Conservation (phyloP, 2,113 vertebrate genomes). For the Sterna hirundo region DNA sequence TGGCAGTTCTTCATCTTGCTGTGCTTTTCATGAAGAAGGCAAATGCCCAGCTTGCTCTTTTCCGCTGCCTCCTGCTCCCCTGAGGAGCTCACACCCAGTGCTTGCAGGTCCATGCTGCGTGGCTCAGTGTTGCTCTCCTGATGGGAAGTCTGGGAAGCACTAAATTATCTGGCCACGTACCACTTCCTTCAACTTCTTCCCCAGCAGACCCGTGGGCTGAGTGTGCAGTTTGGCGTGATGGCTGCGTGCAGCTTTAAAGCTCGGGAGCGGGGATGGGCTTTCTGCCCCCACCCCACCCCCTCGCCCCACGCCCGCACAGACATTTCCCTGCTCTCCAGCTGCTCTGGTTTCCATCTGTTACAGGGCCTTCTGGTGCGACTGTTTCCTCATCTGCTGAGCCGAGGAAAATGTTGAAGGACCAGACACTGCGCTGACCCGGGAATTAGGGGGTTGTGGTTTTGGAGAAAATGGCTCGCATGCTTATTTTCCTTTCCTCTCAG, state of each 20-base stretch:
- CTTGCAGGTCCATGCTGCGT: background rate
- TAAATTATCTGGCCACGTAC: background rate
- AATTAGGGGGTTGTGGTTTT: conserved; percentile 56
- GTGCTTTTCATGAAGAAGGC: background rate
- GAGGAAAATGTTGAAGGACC: conserved; percentile 40
- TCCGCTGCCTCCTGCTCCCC: background rate
- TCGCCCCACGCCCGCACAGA: background rate
- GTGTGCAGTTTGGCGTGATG: background rate
- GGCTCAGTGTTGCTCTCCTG: background rate
- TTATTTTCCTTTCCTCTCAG: background rate
- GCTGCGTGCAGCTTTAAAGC: background rate
- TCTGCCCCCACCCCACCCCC: conserved; percentile 35
- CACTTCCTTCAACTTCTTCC: background rate
- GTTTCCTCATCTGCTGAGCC: conserved; percentile 59
- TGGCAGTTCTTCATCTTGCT: background rate
- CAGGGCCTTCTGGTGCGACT: conserved; percentile 50
- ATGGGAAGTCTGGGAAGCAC: conserved; percentile 13
- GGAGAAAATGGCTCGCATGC: conserved; percentile 14
- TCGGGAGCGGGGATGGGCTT: background rate
- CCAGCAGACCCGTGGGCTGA: background rate
- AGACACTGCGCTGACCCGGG: conserved; percentile 26
- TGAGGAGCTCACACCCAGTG: background rate
- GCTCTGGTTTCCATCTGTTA: conserved; percentile 68
- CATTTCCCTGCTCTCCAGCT: conserved; percentile 64
- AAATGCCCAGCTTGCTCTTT: background rate